These are phyloP conservation scores for Andrena praecox DNA, from an alignment of 2,888 invertebrate species.

Conservation along the genomic window DNA sequence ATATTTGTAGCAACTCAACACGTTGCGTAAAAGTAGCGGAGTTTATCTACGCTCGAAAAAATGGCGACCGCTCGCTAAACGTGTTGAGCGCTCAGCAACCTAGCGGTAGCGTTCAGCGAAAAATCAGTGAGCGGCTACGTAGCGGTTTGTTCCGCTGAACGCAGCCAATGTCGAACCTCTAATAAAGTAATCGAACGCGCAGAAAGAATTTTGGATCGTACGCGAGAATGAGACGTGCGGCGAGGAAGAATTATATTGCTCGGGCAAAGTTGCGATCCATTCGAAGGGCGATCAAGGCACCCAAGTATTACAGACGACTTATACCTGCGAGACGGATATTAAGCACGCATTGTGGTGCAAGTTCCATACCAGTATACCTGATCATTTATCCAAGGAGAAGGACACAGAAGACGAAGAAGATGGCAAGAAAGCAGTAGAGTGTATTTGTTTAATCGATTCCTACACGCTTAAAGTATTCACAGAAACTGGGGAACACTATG, in stretches of 20 bases:
- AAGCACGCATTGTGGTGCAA: conserved; percentile 92
- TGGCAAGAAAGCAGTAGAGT: conserved; percentile 86
- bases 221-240: conserved; percentile 86
- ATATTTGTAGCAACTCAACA: too few relatives aligned
- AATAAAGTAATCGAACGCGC: conserved; percentile 2
- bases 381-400: conserved; percentile 85
- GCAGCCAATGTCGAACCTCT: background rate
- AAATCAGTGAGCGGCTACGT: too few relatives aligned
- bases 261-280: conserved; percentile 91
- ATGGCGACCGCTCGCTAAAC: too few relatives aligned
- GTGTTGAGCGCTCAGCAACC: too few relatives aligned
- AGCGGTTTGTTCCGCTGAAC: too few relatives aligned
- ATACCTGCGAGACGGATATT: conserved; percentile 93
- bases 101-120: too few relatives aligned
- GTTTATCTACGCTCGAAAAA: too few relatives aligned
- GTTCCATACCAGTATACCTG: conserved; percentile 86
- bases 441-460: conserved; percentile 91
- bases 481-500: conserved; percentile 92
- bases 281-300: conserved; percentile 79
- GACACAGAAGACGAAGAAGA: conserved; percentile 86
- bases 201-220: conserved; percentile 83
- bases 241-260: conserved; percentile 96
- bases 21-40: too few relatives aligned
- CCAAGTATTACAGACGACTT: conserved; percentile 86
- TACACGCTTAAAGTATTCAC: conserved; percentile 92